phyloP scores from a whole-genome alignment of 2,888 invertebrate genomes.

The Eledona agricola region DNA sequence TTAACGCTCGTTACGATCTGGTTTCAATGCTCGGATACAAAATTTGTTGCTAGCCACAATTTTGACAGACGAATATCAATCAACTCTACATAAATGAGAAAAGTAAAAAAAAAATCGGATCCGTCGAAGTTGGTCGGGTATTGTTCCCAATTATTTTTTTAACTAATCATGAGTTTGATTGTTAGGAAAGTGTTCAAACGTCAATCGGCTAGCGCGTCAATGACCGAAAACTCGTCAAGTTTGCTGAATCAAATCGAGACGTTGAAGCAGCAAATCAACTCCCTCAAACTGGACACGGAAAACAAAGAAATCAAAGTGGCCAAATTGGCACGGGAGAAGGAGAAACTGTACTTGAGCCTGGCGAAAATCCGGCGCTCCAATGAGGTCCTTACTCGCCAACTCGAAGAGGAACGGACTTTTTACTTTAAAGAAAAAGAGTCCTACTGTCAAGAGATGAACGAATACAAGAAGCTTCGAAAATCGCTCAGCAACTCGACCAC shows the following conservation, averaged over 20 bases:
- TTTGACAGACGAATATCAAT: too few relatives aligned
- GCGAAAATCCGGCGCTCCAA: conserved; percentile 64
- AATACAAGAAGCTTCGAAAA: conserved; percentile 55
- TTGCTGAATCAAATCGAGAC: conserved; percentile 58
- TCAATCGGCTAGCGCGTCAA: conserved; percentile 6
- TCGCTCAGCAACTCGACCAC: conserved; percentile 47
- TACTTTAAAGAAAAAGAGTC: conserved; percentile 67
- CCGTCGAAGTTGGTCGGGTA: conserved; percentile 21
- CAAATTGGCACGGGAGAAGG: conserved; percentile 65
- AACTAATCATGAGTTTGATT: conserved; percentile 1
- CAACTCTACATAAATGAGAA: too few relatives aligned
- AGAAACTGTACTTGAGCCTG: conserved; percentile 64
- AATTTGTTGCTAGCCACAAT: too few relatives aligned
- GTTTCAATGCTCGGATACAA: too few relatives aligned
- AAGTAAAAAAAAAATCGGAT: conserved; percentile 19
- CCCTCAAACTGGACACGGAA: conserved; percentile 63
- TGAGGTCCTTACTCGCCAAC: conserved; percentile 64
- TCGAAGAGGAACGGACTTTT: conserved; percentile 66
- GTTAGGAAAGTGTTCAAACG: conserved; percentile 16
- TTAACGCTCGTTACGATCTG: too few relatives aligned
- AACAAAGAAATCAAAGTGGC: conserved; percentile 64
- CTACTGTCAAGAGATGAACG: conserved; percentile 64
- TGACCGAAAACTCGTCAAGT: conserved; percentile 5
- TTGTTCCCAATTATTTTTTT: not conserved
- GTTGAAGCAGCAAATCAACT: conserved; percentile 61